phyloP scores from a whole-genome alignment of 2,113 vertebrate species.

The Etheostoma cragini region DNA sequence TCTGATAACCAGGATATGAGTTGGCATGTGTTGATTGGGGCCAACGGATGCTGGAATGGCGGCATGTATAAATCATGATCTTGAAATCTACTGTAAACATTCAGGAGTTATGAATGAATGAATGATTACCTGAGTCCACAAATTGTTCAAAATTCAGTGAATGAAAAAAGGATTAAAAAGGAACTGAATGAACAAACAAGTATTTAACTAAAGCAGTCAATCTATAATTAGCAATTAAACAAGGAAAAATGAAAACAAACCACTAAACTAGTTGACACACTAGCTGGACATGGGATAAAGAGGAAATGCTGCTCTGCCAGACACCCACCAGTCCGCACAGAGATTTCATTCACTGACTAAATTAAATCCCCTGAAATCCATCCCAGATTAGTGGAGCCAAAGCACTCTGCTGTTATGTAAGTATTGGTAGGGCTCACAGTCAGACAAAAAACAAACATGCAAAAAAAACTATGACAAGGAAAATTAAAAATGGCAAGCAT shows the following conservation, averaged over 20 bases:
- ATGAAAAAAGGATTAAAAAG: background rate
- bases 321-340: constrained; percentile 36
- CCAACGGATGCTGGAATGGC: constrained; percentile 18
- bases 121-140: background rate
- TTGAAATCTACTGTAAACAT: constrained; percentile 10
- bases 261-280: constrained; percentile 20
- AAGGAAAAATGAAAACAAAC: constrained; percentile 23
- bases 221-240: constrained; percentile 5
- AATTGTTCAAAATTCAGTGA: background rate
- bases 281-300: constrained; percentile 33
- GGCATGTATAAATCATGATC: constrained; percentile 10
- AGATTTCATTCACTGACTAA: constrained; percentile 68
- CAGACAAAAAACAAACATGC: constrained; percentile 45
- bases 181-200: background rate
- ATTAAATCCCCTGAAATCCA: constrained; percentile 70
- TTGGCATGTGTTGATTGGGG: constrained; percentile 50
- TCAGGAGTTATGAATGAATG: background rate
- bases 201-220: background rate
- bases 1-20: constrained; percentile 31
- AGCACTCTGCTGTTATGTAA: constrained; percentile 58
- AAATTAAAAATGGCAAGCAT: background rate
- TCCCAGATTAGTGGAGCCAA: constrained; percentile 63
- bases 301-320: constrained; percentile 1
- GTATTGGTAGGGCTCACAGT: constrained; percentile 16
- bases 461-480: constrained; percentile 16